A percentile compares a stretch with the other conserved stretches of the same genome.
These are phyloP conservation scores for Stigmatopora nigra DNA, from an alignment of 2,113 vertebrate species.

Conservation along the genomic window DNA sequence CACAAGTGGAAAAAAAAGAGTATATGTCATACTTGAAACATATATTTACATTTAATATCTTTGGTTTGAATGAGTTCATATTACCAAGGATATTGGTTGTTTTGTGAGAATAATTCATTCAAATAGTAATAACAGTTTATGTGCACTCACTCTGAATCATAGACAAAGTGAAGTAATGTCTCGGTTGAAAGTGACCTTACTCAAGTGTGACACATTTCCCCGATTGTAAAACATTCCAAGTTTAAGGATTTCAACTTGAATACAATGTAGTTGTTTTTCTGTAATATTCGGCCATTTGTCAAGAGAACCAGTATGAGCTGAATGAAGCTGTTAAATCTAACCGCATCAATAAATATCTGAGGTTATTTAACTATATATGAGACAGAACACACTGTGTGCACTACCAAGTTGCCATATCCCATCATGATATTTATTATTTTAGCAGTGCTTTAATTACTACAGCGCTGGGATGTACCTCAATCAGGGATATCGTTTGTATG, in stretches of 20 bases:
- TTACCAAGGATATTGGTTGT: conserved; percentile 6
- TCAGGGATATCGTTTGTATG: no score
- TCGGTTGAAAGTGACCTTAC: conserved; percentile 1
- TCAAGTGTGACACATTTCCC: neutral
- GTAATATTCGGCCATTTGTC: neutral
- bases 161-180: conserved; percentile 5
- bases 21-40: neutral
- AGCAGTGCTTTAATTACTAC: no score
- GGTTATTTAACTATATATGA: neutral
- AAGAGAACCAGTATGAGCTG: neutral
- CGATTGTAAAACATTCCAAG: conserved; percentile 7
- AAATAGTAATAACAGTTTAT: neutral
- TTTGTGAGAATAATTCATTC: neutral
- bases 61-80: conserved; percentile 34
- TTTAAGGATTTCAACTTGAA: conserved; percentile 4
- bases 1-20: conserved; percentile 21
- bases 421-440: no score
- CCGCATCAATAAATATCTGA: neutral
- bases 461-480: no score
- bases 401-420: neutral
- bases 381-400: conserved; percentile 17
- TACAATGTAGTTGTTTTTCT: neutral
- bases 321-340: no score
- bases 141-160: conserved; percentile 7
- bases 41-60: conserved; percentile 33